Evolutionary conservation across 2,113 vertebrate genomes (phyloP), one percentile per base, ranked within the genome.

Genomic region (Plecotus auritus): DNA sequence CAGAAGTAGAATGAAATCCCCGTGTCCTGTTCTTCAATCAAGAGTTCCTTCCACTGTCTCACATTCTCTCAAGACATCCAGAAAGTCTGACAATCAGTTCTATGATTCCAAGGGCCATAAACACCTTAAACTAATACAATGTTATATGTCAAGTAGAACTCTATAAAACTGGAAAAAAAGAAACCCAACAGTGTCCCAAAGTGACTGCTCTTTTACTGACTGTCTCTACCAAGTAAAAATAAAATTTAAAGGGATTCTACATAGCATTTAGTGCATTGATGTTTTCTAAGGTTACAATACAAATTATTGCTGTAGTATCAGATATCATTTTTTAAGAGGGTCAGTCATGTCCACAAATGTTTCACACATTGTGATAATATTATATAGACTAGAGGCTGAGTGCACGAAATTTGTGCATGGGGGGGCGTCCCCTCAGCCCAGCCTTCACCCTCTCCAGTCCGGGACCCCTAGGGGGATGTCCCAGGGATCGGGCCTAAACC

Each of bases 351-450:
- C 14, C 1, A 7, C 7, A 18, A 85, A 47, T 64, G 22, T 30
- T 51, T 78, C 17, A 23, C 28, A 94, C 49, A 66, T 67, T 94
- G 77, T 80, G 35, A 88, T 87, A 85, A 83, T n/a, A 93, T 89
- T 72, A 69, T 66, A 73, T n/a, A 77, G 54, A 56, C 18, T 20
- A 56, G 54, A 56, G 54, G 54, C 54, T 18, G 1, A 16, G 49
- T 51, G 49, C 49, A 51, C 5, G 17, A 51, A 51, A 51, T 18
- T 51, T 51, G 49, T 51, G 49, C 16, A 56, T 22, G 18, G 18
- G 18, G 54, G 18, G 18, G 54, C 7, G 54, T 56, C 54, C 51
- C 18, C 7, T 54, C 51, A 54, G 51, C 18, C 51, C 51, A 54
- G 51, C 18, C 51, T 54, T 6, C 51, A 54, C 18, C 51, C 51